Percentiles rank a stretch among this genome's conserved stretches.
Evolutionary conservation across 2,797 vertebrate genomes (phyloP).

Genomic region (Oryzias dopingdopingensis): DNA sequence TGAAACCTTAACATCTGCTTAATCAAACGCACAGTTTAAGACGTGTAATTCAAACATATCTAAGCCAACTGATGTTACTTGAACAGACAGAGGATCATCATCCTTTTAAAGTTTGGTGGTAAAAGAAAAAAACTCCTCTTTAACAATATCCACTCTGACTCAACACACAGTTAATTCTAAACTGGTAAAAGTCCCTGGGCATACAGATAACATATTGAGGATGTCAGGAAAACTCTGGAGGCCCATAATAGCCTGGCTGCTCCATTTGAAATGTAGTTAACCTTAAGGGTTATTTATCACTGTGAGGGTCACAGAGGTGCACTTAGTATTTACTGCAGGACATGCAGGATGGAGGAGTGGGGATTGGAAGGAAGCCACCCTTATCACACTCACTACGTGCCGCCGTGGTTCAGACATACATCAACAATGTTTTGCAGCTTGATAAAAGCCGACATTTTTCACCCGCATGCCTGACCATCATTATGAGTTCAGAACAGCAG

Average conservation of each 20-base stretch:
- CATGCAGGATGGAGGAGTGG: constrained; percentile 51
- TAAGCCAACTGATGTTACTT: not conserved
- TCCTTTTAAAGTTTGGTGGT: constrained; percentile 15
- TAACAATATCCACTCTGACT: constrained; percentile 44
- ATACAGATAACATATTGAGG: constrained; percentile 73
- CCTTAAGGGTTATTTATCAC: constrained; percentile 81
- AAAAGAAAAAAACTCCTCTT: constrained; percentile 18
- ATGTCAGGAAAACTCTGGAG: constrained; percentile 76
- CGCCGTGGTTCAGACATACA: constrained; percentile 34
- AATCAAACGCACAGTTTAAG: not conserved
- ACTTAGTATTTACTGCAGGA: constrained; percentile 77
- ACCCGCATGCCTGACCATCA: constrained; percentile 16
- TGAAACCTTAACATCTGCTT: too few species aligned
- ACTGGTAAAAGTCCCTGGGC: constrained; percentile 45
- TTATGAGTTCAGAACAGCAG: constrained; percentile 28
- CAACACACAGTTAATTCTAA: constrained; percentile 50
- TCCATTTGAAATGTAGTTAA: constrained; percentile 82
- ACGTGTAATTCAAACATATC: not conserved
- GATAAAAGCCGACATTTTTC: constrained; percentile 39
- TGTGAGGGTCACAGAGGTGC: constrained; percentile 68
- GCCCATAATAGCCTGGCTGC: constrained; percentile 73
- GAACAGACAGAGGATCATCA: constrained; percentile 8
- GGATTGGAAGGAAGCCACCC: constrained; percentile 48
- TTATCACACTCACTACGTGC: constrained; percentile 38
- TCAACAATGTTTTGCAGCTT: constrained; percentile 41